A percentile compares a stretch with the other conserved stretches of the same genome.
These are phyloP conservation scores for Norana najaformis DNA, from an alignment of 2,888 invertebrate species.

Conservation along the genomic window DNA sequence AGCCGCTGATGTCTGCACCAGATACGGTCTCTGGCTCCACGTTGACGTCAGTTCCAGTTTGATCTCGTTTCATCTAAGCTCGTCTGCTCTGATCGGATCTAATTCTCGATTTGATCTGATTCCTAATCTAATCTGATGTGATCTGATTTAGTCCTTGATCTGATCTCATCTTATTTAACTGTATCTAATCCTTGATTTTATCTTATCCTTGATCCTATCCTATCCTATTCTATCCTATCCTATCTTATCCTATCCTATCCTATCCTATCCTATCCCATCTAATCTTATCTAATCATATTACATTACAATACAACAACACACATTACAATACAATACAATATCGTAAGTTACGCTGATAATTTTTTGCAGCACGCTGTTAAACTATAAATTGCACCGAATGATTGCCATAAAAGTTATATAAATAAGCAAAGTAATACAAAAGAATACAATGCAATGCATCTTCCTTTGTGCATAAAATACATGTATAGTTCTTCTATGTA, in stretches of 20 bases:
- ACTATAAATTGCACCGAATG: too few relatives aligned
- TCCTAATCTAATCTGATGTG: too few relatives aligned
- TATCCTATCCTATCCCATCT: neutral
- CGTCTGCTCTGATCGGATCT: neutral
- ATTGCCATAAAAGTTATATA: too few relatives aligned
- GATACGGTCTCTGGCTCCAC: slow-evolving; percentile 93
- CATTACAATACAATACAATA: neutral
- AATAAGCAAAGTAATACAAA: too few relatives aligned
- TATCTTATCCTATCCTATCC: neutral
- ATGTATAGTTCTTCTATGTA: too few relatives aligned
- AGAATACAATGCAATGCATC: too few relatives aligned
- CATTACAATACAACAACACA: neutral
- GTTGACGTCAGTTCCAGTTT: slow-evolving; percentile 78
- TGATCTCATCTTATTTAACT: too few relatives aligned
- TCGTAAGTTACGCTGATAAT: too few relatives aligned
- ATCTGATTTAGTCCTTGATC: too few relatives aligned
- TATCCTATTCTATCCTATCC: neutral
- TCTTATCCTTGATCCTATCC: neutral
- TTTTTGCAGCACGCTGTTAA: too few relatives aligned
- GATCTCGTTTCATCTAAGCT: neutral
- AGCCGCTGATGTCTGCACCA: slow-evolving; percentile 92
- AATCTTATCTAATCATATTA: neutral
- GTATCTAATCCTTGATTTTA: neutral
- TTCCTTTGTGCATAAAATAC: too few relatives aligned
- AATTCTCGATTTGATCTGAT: neutral